Evolutionary conservation across 2,113 vertebrate species (phyloP).

Genomic region (Atrichornis clamosus): DNA sequence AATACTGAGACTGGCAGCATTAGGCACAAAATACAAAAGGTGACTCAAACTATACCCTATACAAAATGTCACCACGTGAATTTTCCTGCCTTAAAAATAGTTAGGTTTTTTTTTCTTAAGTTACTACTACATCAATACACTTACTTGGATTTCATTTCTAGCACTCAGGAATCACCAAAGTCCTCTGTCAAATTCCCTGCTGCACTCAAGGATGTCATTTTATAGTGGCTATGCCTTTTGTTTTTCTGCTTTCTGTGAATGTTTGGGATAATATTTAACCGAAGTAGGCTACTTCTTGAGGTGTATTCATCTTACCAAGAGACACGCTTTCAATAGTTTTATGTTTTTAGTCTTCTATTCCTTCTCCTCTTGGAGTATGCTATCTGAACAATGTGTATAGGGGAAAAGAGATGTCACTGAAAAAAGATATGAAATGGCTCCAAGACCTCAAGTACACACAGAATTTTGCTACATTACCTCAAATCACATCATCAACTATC

Average conservation of each 20-base stretch:
- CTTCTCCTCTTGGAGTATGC: not conserved
- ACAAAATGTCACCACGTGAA: not conserved
- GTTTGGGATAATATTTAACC: not conserved
- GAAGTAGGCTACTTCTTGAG: not conserved
- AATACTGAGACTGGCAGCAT: not conserved
- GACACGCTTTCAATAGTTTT: not conserved
- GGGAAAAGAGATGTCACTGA: not conserved
- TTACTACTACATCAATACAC: not conserved
- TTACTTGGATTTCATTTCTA: not conserved
- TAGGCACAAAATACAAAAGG: not conserved
- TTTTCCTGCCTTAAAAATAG: not conserved
- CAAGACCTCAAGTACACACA: not conserved
- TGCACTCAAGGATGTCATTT: not conserved
- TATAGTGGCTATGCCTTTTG: not conserved
- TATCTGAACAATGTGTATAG: not conserved
- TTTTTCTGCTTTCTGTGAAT: not conserved
- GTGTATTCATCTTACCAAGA: not conserved
- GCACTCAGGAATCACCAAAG: not conserved
- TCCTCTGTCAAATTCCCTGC: not conserved
- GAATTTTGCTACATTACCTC: not conserved
- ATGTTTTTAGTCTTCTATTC: not conserved
- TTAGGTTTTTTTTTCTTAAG: not conserved
- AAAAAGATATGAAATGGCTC: not conserved
- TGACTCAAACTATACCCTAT: not conserved
- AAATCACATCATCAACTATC: not conserved